Evolutionary conservation across 2,888 invertebrate genomes (phyloP).

Genomic region (Norana najaformis): DNA sequence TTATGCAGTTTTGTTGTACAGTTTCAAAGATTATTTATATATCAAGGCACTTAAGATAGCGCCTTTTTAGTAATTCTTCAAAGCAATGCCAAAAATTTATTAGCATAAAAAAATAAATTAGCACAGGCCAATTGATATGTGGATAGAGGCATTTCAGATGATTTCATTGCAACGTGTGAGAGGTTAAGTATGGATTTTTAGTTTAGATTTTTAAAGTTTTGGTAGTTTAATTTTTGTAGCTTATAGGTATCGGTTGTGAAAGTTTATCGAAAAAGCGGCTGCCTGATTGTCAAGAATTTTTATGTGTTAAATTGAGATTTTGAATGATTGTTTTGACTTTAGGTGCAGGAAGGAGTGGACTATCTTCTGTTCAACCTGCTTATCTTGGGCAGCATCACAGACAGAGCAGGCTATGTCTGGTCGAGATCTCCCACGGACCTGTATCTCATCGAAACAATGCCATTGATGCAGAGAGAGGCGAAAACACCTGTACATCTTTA

Average conservation of each 20-base stretch:
- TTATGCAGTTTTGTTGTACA: too few species aligned
- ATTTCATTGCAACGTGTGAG: too few species aligned
- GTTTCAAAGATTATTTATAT: too few species aligned
- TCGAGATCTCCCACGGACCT: slow-evolving; percentile 48
- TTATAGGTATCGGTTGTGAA: background rate
- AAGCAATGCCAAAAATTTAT: too few species aligned
- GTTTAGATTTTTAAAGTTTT: background rate
- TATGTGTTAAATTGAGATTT: background rate
- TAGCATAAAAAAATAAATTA: too few species aligned
- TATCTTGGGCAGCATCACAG: slow-evolving; percentile 49
- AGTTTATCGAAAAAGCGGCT: background rate
- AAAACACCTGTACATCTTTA: background rate
- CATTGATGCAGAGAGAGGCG: slow-evolving; percentile 40
- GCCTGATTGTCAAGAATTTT: background rate
- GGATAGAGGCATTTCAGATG: too few species aligned
- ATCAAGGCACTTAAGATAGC: too few species aligned
- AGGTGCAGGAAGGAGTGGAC: slow-evolving; percentile 53
- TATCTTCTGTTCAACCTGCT: slow-evolving; percentile 52
- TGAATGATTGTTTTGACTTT: slow-evolving; percentile 9
- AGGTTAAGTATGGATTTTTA: too few species aligned
- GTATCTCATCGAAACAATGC: slow-evolving; percentile 55
- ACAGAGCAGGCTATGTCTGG: slow-evolving; percentile 53
- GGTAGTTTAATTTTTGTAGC: too few species aligned
- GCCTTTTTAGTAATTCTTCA: too few species aligned
- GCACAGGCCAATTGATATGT: too few species aligned